Evolutionary conservation across 1,140 invertebrate genomes (phyloP).

Genomic region (Ceratitis capitata): DNA sequence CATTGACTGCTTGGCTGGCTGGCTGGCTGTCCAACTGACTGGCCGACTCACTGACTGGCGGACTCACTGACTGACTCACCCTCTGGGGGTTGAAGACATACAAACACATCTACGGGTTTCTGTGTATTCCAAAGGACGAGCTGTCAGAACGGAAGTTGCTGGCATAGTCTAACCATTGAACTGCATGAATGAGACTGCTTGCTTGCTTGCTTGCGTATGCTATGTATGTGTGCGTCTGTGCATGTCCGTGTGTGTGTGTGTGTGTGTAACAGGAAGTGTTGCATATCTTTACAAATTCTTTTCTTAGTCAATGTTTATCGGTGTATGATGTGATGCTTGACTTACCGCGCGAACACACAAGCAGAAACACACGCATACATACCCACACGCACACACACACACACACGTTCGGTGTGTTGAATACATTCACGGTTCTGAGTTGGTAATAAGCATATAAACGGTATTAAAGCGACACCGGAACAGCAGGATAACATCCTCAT

Average conservation of each 20-base stretch:
- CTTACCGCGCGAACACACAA: constrained; percentile 3
- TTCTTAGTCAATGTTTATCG: constrained; percentile 32
- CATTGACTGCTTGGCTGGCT: neutral
- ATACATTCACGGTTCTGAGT: neutral
- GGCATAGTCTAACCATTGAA: constrained; percentile 23
- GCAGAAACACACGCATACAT: neutral
- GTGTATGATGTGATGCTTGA: constrained; percentile 35
- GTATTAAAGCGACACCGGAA: constrained; percentile 36
- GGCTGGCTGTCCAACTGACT: neutral
- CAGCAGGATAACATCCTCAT: constrained; percentile 36
- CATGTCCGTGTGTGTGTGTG: neutral
- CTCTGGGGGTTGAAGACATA: neutral
- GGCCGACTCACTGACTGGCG: neutral
- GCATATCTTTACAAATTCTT: constrained; percentile 36
- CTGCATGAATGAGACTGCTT: neutral
- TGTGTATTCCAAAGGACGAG: neutral
- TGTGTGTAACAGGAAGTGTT: constrained; percentile 16
- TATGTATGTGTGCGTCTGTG: neutral
- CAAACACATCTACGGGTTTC: neutral
- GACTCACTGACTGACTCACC: neutral
- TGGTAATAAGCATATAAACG: constrained; percentile 37
- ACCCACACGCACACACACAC: neutral
- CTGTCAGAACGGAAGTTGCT: constrained; percentile 20
- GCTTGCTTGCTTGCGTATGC: neutral
- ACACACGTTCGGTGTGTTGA: neutral